Percentiles rank a stretch among this genome's conserved stretches.
Conservation (phyloP, 2,797 vertebrate species). For the Spheniscus humboldti region DNA sequence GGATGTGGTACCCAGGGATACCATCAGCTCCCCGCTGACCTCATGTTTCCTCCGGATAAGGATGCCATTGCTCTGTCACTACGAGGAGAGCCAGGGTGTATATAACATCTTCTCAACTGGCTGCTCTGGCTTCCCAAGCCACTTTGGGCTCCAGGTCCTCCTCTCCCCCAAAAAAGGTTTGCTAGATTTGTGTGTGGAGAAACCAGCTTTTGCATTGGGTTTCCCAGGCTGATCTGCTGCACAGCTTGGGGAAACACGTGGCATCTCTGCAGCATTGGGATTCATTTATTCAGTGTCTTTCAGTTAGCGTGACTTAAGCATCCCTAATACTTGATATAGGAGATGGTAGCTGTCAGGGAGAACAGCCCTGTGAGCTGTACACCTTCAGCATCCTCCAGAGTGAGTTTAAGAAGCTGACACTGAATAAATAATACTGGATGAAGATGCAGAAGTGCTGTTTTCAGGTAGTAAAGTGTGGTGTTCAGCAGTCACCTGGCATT, state of each 20-base stretch:
- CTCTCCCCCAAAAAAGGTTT: background rate
- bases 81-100: rapidly evolving
- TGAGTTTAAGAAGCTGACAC: background rate
- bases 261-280: background rate
- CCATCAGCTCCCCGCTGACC: background rate
- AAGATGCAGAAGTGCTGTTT: background rate
- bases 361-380: background rate
- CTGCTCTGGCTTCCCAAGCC: background rate
- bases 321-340: background rate
- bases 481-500: background rate
- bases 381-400: background rate
- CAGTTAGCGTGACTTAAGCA: background rate
- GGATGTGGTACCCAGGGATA: too few species aligned
- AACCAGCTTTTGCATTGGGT: background rate
- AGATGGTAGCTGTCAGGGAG: background rate
- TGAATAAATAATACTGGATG: background rate
- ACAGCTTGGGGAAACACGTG: rapidly evolving
- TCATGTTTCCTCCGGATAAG: background rate
- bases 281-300: background rate
- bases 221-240: background rate
- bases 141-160: background rate
- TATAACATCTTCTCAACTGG: background rate
- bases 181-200: background rate
- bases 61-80: background rate
- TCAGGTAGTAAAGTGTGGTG: background rate